Conservation (phyloP, 2,797 vertebrate genomes). For the Chelidonichthys spinosus region DNA sequence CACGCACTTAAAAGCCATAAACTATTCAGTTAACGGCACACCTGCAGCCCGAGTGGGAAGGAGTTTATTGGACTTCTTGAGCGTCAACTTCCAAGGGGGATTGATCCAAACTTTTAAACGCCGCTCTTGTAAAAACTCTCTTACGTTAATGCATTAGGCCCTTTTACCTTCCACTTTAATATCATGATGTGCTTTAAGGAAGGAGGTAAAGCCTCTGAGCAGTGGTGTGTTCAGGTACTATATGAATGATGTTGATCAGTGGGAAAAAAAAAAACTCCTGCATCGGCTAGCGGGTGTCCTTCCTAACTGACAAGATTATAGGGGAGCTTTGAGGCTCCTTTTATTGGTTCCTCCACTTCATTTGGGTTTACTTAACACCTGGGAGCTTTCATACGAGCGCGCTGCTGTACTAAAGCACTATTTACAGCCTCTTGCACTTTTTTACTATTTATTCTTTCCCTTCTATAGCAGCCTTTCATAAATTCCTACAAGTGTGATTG, state of each 20-base stretch:
- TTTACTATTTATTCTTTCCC: conserved; percentile 46
- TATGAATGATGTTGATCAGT: conserved; percentile 80
- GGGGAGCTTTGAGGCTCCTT: conserved; percentile 73
- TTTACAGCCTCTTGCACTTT: conserved; percentile 68
- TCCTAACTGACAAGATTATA: conserved; percentile 83
- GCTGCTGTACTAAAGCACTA: conserved; percentile 62
- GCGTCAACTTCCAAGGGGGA: conserved; percentile 60
- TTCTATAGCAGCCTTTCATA: conserved; percentile 54
- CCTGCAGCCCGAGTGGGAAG: conserved; percentile 65
- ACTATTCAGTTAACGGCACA: conserved; percentile 69
- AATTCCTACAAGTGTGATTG: conserved; percentile 60
- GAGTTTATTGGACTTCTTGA: conserved; percentile 75
- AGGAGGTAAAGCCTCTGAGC: conserved; percentile 66
- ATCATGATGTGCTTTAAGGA: conserved; percentile 65
- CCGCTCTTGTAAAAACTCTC: conserved; percentile 77
- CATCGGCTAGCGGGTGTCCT: conserved; percentile 67
- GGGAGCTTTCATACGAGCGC: conserved; percentile 67
- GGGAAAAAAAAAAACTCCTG: conserved; percentile 49
- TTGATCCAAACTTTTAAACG: conserved; percentile 76
- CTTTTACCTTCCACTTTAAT: conserved; percentile 76
- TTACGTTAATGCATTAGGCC: conserved; percentile 83
- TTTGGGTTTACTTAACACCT: conserved; percentile 83
- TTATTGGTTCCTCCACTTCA: conserved; percentile 81
- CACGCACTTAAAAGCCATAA: conserved; percentile 69
- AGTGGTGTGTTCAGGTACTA: conserved; percentile 51